phyloP scores from a whole-genome alignment of 1,140 invertebrate genomes.

The Drosophila nikananu region DNA sequence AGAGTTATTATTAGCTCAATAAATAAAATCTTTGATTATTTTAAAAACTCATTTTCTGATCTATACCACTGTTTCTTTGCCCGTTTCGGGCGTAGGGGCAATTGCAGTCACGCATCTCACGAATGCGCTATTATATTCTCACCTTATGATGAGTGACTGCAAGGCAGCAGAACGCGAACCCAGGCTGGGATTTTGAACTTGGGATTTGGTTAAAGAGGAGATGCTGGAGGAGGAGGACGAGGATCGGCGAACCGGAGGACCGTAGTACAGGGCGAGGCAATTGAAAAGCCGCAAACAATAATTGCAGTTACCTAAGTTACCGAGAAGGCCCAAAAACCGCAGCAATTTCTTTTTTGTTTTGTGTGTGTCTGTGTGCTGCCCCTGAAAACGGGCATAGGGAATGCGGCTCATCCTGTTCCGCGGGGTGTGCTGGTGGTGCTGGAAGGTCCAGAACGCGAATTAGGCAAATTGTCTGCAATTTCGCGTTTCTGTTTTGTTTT shows the following conservation, averaged over 20 bases:
- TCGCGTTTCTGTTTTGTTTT: constrained; percentile 24
- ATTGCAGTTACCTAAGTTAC: constrained; percentile 78
- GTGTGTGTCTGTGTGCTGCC: constrained; percentile 31
- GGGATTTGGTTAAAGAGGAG: neutral
- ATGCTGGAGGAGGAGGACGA: neutral
- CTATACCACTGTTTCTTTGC: constrained; percentile 44
- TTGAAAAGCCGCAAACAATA: constrained; percentile 83
- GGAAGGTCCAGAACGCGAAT: constrained; percentile 52
- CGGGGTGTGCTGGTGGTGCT: neutral
- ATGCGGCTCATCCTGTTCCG: constrained; percentile 72
- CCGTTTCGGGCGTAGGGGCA: constrained; percentile 69
- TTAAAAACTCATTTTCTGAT: neutral
- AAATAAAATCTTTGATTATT: neutral
- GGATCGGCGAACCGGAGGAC: neutral
- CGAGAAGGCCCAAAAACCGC: constrained; percentile 54
- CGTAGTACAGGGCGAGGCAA: constrained; percentile 48
- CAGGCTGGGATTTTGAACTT: constrained; percentile 16
- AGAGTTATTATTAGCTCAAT: too few species aligned
- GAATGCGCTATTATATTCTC: constrained; percentile 83
- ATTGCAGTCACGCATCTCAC: constrained; percentile 83
- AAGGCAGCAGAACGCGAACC: constrained; percentile 40
- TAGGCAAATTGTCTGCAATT: constrained; percentile 83
- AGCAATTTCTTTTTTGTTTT: constrained; percentile 50
- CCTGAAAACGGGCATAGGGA: constrained; percentile 56
- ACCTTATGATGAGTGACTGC: constrained; percentile 82